Evolutionary conservation across 2,113 vertebrate species (phyloP), one percentile per base, ranked within the genome.

Genomic region (Tringa solitaria): DNA sequence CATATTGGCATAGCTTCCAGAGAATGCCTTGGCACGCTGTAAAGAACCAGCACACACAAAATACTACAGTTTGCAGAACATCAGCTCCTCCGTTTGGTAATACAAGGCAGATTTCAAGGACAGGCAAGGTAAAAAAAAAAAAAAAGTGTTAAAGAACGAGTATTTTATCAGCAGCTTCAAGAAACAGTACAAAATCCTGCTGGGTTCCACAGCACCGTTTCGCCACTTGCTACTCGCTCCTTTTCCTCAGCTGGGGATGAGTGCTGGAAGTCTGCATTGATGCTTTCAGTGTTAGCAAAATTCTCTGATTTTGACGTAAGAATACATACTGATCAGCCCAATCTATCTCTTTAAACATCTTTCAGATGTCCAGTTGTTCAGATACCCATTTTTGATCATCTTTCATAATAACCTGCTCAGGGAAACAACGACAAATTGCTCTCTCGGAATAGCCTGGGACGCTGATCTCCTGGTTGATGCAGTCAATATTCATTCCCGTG

Each of bases 71-170:
- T 64, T 95, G 74, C 80, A 89, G 96, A 96, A 93, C 93, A 94
- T 96, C 93, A 96, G 96, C 95, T 96, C 94, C 95, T 97, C 95
- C 51, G 0, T 65, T 96, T 96, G 94, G 94, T 75, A 90, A 85
- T 20, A 92, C 16, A 80, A 76, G 67, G 72, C 79, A 95, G 89
- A 87, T 79, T 89, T 84, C 87, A 92, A 91, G 73, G 89, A 87
- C 61, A 92, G 32, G 48, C 33, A 89, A 89, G 15, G n/a, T n/a
- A 6, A 28, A 39, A 63, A 2, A n/a, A 53, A 39, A 69, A 88
- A 64, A 50, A 32, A 56, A 45, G 37, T 50, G 33, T 53, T 79
- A 75, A 70, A 92, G 53, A 91, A 94, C 1, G 3, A 68, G 35
- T 85, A 57, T 39, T 93, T 92, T 80, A 76, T 35, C 57, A 92